Percentiles rank a stretch among this genome's conserved stretches.
Evolutionary conservation across 1,140 invertebrate species (phyloP).

Genomic region (Protaetia brevitarsis): DNA sequence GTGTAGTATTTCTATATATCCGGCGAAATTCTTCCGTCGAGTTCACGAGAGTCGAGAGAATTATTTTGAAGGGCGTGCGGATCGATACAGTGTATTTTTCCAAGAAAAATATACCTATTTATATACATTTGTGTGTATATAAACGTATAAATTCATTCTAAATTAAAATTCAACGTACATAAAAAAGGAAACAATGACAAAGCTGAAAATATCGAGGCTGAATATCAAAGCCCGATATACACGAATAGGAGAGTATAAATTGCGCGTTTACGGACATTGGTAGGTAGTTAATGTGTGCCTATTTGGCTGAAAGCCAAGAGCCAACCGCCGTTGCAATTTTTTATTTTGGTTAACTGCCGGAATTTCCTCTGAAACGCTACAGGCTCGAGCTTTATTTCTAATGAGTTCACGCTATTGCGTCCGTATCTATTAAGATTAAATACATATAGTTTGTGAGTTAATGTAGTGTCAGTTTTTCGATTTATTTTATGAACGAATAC

Average conservation of each 20-base stretch:
- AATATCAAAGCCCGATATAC: too few relatives aligned
- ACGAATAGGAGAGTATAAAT: too few relatives aligned
- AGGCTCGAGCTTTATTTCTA: neutral
- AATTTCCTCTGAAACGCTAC: constrained; percentile 16
- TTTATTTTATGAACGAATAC: too few relatives aligned
- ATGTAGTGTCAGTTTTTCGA: too few relatives aligned
- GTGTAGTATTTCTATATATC: neutral
- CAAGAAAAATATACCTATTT: neutral
- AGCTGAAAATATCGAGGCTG: neutral
- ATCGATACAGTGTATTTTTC: neutral
- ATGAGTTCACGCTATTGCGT: constrained; percentile 4
- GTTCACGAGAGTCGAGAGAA: neutral
- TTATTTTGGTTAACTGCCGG: constrained; percentile 17
- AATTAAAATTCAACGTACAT: neutral
- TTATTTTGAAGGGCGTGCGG: neutral
- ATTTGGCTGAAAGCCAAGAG: neutral
- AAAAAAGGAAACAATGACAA: neutral
- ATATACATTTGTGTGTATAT: neutral
- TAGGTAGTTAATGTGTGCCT: constrained; percentile 2
- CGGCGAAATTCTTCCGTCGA: neutral
- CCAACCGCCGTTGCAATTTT: constrained; percentile 5
- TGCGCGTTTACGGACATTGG: neutral
- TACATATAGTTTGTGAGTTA: neutral
- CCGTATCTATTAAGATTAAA: constrained; percentile 12
- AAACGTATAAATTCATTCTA: neutral